Conservation (phyloP, 2,113 vertebrate species). For the Leptocoma aspasia region DNA sequence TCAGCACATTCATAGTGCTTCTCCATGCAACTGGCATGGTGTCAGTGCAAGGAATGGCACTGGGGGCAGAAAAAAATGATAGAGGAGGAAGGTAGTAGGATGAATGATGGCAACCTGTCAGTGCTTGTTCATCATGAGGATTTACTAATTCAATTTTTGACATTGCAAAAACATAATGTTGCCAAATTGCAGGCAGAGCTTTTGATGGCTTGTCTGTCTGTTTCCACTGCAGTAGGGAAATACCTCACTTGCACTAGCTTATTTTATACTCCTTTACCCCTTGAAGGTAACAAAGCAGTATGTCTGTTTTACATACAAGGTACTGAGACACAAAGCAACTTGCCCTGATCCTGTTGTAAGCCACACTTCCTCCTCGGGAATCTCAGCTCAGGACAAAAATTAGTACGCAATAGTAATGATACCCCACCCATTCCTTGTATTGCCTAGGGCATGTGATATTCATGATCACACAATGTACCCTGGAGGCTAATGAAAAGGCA, state of each 20-base stretch:
- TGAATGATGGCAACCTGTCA: background rate
- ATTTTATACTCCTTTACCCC: background rate
- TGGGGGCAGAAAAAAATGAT: background rate
- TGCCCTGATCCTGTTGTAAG: background rate
- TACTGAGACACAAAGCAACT: background rate
- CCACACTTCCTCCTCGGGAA: background rate
- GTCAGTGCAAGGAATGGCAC: background rate
- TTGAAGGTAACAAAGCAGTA: background rate
- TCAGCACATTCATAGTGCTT: background rate
- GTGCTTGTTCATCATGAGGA: background rate
- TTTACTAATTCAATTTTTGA: background rate
- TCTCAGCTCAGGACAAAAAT: background rate
- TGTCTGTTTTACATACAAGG: background rate
- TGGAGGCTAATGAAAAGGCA: background rate
- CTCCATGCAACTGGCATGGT: background rate
- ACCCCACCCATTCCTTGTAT: background rate
- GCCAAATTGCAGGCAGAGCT: background rate
- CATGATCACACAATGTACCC: background rate
- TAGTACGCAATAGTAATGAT: background rate
- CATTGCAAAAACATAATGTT: background rate
- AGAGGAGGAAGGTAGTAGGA: background rate
- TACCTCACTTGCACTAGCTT: background rate
- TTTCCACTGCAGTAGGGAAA: background rate
- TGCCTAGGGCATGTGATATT: background rate
- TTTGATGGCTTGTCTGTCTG: background rate